These are phyloP conservation scores for Galemys pyrenaicus DNA, from an alignment of 2,113 vertebrate species.

Conservation along the genomic window DNA sequence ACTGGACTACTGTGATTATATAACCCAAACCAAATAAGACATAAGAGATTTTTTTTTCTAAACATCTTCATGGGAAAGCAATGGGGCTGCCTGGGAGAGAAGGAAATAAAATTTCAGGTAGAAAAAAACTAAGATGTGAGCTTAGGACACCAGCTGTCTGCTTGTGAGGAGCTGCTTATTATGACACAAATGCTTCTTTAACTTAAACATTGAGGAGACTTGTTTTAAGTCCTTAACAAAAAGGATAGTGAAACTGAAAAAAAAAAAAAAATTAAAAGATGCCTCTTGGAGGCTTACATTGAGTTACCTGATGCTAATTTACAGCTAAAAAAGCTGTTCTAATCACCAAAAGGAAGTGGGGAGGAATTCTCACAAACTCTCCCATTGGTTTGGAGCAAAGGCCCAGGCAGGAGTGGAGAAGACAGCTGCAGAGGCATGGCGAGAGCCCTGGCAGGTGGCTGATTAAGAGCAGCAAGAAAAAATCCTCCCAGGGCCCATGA, in stretches of 20 bases:
- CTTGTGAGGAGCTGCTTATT: background rate
- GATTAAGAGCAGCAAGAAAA: background rate
- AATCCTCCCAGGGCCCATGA: background rate
- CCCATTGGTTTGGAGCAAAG: background rate
- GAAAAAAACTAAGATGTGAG: background rate
- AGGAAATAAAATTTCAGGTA: conserved; percentile 3
- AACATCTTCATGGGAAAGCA: background rate
- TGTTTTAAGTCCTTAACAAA: conserved; percentile 17
- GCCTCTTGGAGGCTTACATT: background rate
- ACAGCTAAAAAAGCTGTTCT: background rate
- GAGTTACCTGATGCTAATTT: background rate
- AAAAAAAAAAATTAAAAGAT: background rate
- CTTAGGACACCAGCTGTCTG: background rate
- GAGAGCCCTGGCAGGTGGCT: background rate
- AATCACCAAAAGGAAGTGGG: background rate
- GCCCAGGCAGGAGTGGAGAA: background rate
- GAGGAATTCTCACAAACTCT: background rate
- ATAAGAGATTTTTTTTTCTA: conserved; percentile 16
- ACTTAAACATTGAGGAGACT: conserved; percentile 15
- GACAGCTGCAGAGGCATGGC: background rate
- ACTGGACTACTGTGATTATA: background rate
- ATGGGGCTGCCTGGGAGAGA: background rate
- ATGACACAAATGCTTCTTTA: conserved; percentile 22
- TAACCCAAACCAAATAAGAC: conserved; percentile 5
- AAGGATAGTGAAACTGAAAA: background rate